Evolutionary conservation across 2,113 vertebrate genomes (phyloP), one percentile per base, ranked within the genome.

Genomic region (Pelodiscus sinensis): DNA sequence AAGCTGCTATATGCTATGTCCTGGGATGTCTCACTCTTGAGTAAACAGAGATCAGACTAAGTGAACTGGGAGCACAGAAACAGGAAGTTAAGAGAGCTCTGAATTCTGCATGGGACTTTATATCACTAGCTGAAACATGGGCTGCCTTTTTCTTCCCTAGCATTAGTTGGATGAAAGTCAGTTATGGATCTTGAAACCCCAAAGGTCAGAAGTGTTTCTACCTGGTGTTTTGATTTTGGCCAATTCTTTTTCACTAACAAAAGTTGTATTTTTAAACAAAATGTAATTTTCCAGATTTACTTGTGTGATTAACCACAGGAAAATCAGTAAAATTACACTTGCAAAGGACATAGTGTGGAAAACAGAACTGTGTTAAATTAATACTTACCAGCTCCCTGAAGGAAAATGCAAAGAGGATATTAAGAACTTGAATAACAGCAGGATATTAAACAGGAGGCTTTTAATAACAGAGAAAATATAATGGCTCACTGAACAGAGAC

Each of bases 301-400:
- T 60, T 85, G 29, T 90, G 55, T 83, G 71, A 92, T 90, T 92
- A 96, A 65, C 88, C n/a, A 94, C 83, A 90, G 91, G 79, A 94
- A 95, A 84, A 10, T 44, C 57, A 81, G 58, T 77, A 62, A 95
- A 95, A 96, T 92, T 85, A 89, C 10, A 68, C 1, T 83, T 77
- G 58, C 71, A 38, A 38, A 55, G 44, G 68, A 58, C 68, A 78
- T 38, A 0, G 3, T 62, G 88, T 90, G 94, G 91, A 94, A 1
- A 15, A 87, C 54, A 91, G 52, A 86, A 54, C 85, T 81, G 88
- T 0, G 1, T 50, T 21, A 92, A 94, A 94, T 96, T 92, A 96
- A 4, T 89, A 95, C 90, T 58, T 92, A 81, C 51, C 62, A 89
- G 38, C 29, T 86, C 79, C 44, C 86, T 85, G 81, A 77, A 94